phyloP scores from a whole-genome alignment of 2,797 vertebrate genomes.

The Aselliscus stoliczkanus region DNA sequence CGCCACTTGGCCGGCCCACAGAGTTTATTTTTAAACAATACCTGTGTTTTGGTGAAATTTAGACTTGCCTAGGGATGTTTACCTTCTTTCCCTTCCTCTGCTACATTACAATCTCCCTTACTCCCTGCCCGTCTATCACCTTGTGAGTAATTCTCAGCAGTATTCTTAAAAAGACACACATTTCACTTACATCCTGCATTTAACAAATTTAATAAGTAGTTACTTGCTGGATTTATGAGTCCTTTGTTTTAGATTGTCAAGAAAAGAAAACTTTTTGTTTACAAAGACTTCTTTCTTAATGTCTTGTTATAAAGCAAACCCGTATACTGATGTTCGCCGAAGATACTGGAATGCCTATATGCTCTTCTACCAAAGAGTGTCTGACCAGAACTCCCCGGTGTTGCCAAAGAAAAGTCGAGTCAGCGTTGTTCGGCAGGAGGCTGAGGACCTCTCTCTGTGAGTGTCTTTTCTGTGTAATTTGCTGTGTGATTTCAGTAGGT shows the following conservation, averaged over 20 bases:
- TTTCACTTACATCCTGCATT: neutral
- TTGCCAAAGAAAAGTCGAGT: constrained; percentile 98
- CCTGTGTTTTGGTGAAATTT: neutral
- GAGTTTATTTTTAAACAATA: neutral
- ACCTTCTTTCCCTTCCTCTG: neutral
- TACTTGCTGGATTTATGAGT: neutral
- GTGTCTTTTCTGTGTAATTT: constrained; percentile 67
- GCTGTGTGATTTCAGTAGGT: neutral
- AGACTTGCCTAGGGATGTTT: neutral
- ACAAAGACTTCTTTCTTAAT: neutral
- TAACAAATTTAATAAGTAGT: neutral
- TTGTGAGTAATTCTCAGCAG: neutral
- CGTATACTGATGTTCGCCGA: constrained; percentile 94
- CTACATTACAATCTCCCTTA: neutral
- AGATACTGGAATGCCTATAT: constrained; percentile 99
- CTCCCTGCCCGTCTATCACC: neutral
- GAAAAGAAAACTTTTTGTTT: neutral
- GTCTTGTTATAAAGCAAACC: constrained; percentile 87
- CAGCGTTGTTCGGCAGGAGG: constrained; percentile 96
- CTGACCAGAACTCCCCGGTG: constrained; percentile 96
- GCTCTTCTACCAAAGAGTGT: constrained; percentile 98
- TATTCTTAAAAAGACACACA: neutral
- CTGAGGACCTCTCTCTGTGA: constrained; percentile 95
- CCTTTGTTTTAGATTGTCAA: neutral
- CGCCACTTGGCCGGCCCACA: too few species aligned